Percentiles rank a stretch among this genome's conserved stretches.
Conservation (phyloP, 1,140 invertebrate species). For the Cydia pomonella region DNA sequence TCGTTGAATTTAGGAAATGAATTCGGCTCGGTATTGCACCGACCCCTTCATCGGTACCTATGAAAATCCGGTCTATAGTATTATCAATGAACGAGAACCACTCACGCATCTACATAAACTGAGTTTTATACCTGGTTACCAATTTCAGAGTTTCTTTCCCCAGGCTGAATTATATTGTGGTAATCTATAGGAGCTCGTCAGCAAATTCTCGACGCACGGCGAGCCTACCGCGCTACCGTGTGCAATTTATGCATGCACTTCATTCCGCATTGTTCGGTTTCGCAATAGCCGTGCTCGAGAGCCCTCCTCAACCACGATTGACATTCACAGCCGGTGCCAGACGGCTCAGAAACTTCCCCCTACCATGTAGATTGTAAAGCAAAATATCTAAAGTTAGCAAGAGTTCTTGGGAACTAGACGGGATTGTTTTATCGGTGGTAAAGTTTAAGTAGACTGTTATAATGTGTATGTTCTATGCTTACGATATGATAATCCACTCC, state of each 20-base stretch:
- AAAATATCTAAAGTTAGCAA: constrained; percentile 36
- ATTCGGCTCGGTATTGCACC: background rate
- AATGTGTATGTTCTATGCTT: no score
- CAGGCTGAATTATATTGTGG: background rate
- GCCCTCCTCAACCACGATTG: constrained; percentile 63
- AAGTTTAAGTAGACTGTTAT: constrained; percentile 20
- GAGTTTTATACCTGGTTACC: background rate
- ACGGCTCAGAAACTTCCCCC: constrained; percentile 56
- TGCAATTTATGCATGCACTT: constrained; percentile 58
- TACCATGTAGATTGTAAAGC: constrained; percentile 43
- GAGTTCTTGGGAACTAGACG: constrained; percentile 38
- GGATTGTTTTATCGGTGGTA: constrained; percentile 37
- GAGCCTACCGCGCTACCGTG: constrained; percentile 23
- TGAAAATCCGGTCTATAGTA: constrained; percentile 5
- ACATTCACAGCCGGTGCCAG: constrained; percentile 57
- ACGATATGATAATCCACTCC: no score
- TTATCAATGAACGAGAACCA: background rate
- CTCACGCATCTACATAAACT: background rate
- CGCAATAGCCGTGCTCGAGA: constrained; percentile 57
- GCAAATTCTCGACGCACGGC: constrained; percentile 18
- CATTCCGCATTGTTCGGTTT: constrained; percentile 67
- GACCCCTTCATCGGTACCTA: constrained; percentile 5
- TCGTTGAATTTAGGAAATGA: constrained; percentile 9
- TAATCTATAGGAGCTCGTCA: background rate
- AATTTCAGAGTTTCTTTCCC: background rate